A percentile compares a stretch with the other conserved stretches of the same genome.
phyloP scores from a whole-genome alignment of 1,140 invertebrate genomes.

The Saxidomus purpurata region DNA sequence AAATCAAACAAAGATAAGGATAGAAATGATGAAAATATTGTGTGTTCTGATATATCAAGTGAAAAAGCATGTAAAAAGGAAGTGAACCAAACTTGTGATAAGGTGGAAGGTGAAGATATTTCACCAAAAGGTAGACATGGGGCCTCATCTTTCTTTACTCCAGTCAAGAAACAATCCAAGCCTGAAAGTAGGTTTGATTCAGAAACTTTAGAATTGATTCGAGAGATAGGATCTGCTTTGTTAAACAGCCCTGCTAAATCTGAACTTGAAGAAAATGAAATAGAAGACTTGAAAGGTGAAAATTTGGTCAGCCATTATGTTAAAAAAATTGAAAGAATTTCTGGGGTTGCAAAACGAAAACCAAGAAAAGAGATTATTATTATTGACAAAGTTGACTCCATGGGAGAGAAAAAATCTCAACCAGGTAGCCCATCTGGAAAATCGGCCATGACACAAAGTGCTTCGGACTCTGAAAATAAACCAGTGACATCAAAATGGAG shows the following conservation, averaged over 20 bases:
- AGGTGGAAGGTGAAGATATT: not conserved
- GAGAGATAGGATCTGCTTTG: conserved; percentile 80
- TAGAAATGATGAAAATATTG: not conserved
- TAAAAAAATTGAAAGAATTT: conserved; percentile 77
- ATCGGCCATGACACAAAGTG: not conserved
- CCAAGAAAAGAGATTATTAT: conserved; percentile 74
- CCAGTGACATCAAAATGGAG: conserved; percentile 36
- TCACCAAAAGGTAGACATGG: not conserved
- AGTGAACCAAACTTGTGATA: not conserved
- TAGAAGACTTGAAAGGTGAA: conserved; percentile 58
- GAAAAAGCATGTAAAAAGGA: not conserved
- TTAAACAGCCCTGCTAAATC: conserved; percentile 76
- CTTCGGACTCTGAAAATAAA: not conserved
- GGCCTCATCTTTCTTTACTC: not conserved
- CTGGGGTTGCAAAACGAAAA: conserved; percentile 60
- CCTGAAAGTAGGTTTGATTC: conserved; percentile 67
- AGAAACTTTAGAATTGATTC: conserved; percentile 76
- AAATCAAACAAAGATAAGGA: conserved; percentile 2
- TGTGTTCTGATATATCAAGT: not conserved
- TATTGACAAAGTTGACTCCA: conserved; percentile 68
- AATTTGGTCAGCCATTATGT: conserved; percentile 78
- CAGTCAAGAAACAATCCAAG: conserved; percentile 9
- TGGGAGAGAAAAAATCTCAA: conserved; percentile 1
- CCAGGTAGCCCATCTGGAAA: not conserved
- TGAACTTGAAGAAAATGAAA: conserved; percentile 62